These are phyloP conservation scores for Hippolais icterina DNA, from an alignment of 2,113 vertebrate genomes.

Conservation along the genomic window DNA sequence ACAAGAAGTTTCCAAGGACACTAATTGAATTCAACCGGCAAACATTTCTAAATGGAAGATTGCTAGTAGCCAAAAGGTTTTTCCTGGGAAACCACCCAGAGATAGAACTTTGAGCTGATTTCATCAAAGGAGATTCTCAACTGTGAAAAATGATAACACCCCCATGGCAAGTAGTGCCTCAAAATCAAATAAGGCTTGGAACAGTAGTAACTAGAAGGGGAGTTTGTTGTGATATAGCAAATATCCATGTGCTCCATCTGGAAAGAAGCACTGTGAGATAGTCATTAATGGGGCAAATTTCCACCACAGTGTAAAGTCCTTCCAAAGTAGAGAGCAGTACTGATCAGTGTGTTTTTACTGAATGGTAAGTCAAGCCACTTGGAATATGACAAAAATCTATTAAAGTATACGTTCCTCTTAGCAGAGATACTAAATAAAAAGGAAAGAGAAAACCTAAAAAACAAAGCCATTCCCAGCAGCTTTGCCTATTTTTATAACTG, in stretches of 20 bases:
- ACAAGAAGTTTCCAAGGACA: slow-evolving; percentile 26
- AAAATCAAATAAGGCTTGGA: slow-evolving; percentile 41
- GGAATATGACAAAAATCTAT: background rate
- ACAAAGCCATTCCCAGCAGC: background rate
- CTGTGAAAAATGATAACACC: slow-evolving; percentile 52
- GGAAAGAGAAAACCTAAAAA: background rate
- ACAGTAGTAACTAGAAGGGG: background rate
- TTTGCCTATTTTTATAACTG: background rate
- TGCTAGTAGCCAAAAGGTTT: slow-evolving; percentile 47
- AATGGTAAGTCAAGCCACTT: background rate
- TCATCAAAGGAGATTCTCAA: slow-evolving; percentile 60
- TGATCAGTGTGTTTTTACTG: background rate
- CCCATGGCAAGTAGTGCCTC: slow-evolving; percentile 31
- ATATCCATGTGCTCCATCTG: background rate
- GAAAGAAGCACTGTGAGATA: background rate
- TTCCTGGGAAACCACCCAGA: slow-evolving; percentile 56
- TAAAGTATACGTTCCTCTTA: background rate
- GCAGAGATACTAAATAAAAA: background rate
- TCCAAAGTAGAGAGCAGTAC: fast-evolving
- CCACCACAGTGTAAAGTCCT: background rate
- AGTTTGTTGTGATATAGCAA: slow-evolving; percentile 19
- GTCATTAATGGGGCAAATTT: background rate
- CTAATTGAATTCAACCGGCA: slow-evolving; percentile 9
- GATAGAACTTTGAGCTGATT: slow-evolving; percentile 47
- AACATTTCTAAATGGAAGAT: slow-evolving; percentile 33